These are phyloP conservation scores for Lepidocolaptes lacrymiger DNA, from an alignment of 2,797 vertebrate genomes.

Conservation along the genomic window DNA sequence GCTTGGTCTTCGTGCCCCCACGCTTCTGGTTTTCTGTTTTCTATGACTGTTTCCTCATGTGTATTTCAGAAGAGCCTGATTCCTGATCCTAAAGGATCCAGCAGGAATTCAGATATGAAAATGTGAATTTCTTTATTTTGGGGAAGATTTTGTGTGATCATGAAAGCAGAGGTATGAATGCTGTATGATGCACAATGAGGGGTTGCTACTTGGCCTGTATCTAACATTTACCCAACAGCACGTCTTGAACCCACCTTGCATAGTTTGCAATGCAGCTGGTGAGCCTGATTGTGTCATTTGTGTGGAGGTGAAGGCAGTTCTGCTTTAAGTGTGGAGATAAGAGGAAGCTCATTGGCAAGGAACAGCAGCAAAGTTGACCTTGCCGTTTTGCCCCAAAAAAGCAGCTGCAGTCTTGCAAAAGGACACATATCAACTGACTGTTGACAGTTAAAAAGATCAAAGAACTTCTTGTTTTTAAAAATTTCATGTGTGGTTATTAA, in stretches of 20 bases:
- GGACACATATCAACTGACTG: rapidly evolving
- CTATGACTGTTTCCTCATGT: background rate
- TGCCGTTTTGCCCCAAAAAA: background rate
- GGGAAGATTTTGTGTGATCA: background rate
- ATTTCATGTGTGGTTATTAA: background rate
- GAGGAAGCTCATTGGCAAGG: background rate
- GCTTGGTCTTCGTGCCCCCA: background rate
- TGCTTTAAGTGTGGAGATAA: too few relatives aligned
- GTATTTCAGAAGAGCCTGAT: background rate
- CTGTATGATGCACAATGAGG: background rate
- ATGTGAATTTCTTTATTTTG: background rate
- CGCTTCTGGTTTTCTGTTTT: background rate
- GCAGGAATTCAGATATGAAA: background rate
- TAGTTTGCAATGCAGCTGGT: background rate
- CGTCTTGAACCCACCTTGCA: background rate
- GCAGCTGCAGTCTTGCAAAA: background rate
- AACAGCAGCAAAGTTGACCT: background rate
- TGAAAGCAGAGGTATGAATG: background rate
- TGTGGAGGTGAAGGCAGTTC: too few relatives aligned
- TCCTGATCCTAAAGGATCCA: background rate
- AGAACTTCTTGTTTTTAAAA: too few relatives aligned
- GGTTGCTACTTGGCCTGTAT: background rate
- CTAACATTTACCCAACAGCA: background rate
- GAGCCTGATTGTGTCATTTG: rapidly evolving
- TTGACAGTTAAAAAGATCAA: background rate